These are phyloP conservation scores for Hypothenemus hampei DNA, from an alignment of 1,140 invertebrate genomes.

Conservation along the genomic window DNA sequence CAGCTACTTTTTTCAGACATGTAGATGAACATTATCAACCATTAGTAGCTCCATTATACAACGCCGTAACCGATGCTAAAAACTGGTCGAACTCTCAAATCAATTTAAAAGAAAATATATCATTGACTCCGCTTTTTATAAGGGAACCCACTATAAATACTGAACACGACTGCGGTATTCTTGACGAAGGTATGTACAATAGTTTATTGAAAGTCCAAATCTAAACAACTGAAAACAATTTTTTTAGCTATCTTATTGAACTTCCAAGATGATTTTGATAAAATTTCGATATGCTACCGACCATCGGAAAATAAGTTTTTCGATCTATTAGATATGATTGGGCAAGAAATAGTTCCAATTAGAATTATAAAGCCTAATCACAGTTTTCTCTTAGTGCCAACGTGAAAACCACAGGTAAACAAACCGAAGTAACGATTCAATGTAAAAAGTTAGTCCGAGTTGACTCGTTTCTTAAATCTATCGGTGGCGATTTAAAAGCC, in stretches of 20 bases:
- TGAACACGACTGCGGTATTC: too few species aligned
- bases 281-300: slow-evolving; percentile 30
- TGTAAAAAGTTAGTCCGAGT: slow-evolving; percentile 10
- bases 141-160: too few species aligned
- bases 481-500: slow-evolving; percentile 1
- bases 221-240: too few species aligned
- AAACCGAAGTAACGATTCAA: slow-evolving; percentile 5
- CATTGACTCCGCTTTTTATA: slow-evolving; percentile 16
- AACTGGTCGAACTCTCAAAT: neutral
- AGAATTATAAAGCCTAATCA: neutral
- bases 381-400: slow-evolving; percentile 1
- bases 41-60: slow-evolving; percentile 11
- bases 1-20: slow-evolving; percentile 2
- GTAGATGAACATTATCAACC: slow-evolving; percentile 9
- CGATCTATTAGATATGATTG: slow-evolving; percentile 26
- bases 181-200: too few species aligned
- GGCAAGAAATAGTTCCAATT: slow-evolving; percentile 1
- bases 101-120: slow-evolving; percentile 17
- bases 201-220: too few species aligned
- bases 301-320: slow-evolving; percentile 35
- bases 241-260: slow-evolving; percentile 2
- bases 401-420: slow-evolving; percentile 10
- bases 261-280: slow-evolving; percentile 27
- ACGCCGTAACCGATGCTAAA: slow-evolving; percentile 2
- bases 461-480: slow-evolving; percentile 6